These are phyloP conservation scores for Drosophila jambulina DNA, from an alignment of 1,140 invertebrate genomes.

Conservation along the genomic window DNA sequence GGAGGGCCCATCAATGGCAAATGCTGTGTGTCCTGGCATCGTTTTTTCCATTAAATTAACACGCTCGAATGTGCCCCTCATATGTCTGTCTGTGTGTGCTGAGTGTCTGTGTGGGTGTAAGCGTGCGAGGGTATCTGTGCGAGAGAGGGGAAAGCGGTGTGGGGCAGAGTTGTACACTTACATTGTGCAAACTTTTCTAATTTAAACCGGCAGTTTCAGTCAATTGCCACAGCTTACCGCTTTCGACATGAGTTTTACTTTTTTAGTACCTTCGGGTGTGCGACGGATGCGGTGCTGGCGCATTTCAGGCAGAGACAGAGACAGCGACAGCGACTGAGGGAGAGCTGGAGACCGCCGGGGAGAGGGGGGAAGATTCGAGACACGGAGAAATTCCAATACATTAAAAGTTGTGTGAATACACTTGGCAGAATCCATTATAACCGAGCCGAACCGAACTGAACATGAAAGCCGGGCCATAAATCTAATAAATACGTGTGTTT, in stretches of 20 bases:
- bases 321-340: not conserved
- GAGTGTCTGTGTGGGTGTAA: conserved; percentile 8
- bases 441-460: conserved; percentile 39
- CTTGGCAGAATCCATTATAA: conserved; percentile 75
- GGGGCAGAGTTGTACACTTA: conserved; percentile 62
- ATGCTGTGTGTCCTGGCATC: conserved; percentile 45
- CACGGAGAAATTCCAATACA: conserved; percentile 65
- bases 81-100: conserved; percentile 8
- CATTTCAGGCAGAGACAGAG: conserved; percentile 32
- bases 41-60: conserved; percentile 80
- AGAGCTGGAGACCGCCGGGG: not conserved
- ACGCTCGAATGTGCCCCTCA: conserved; percentile 63
- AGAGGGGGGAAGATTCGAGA: not conserved
- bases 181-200: conserved; percentile 82
- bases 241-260: conserved; percentile 82
- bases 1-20: conserved; percentile 38
- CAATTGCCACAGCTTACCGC: conserved; percentile 81
- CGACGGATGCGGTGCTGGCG: conserved; percentile 54
- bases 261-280: conserved; percentile 71
- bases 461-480: conserved; percentile 73
- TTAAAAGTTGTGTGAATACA: conserved; percentile 80
- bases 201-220: conserved; percentile 82
- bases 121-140: not conserved
- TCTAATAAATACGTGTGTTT: conserved; percentile 81
- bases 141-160: not conserved